Evolutionary conservation across 2,113 vertebrate species (phyloP).

Genomic region (Rana temporaria): DNA sequence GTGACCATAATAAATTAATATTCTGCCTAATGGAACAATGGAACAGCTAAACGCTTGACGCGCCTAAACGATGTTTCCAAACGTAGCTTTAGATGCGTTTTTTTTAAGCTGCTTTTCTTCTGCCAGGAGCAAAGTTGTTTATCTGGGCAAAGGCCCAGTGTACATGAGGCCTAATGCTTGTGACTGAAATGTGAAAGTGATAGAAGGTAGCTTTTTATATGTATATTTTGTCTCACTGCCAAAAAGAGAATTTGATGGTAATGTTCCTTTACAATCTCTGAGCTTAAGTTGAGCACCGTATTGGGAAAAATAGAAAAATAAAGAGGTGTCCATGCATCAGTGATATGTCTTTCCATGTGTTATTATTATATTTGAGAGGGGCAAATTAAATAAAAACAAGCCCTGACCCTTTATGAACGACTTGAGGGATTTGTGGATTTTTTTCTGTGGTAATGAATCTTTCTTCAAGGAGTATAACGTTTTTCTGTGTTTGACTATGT

Average conservation of each 20-base stretch:
- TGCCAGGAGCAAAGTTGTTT: too few relatives aligned
- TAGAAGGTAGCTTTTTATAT: slow-evolving; percentile 65
- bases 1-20: too few relatives aligned
- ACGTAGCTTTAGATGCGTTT: too few relatives aligned
- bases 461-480: neutral
- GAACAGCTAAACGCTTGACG: too few relatives aligned
- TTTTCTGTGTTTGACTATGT: neutral
- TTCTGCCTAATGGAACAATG: too few relatives aligned
- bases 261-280: slow-evolving; percentile 57
- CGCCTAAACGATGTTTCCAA: too few relatives aligned
- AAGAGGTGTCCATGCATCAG: slow-evolving; percentile 3
- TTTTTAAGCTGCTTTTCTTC: too few relatives aligned
- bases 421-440: slow-evolving; percentile 15
- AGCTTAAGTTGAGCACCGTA: slow-evolving; percentile 59
- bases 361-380: slow-evolving; percentile 22
- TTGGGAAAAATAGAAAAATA: slow-evolving; percentile 57
- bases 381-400: slow-evolving; percentile 16
- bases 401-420: slow-evolving; percentile 3
- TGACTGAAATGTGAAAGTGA: slow-evolving; percentile 66
- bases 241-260: slow-evolving; percentile 60
- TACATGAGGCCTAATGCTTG: neutral
- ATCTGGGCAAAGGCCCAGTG: too few relatives aligned
- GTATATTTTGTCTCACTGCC: slow-evolving; percentile 73
- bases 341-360: slow-evolving; percentile 31
- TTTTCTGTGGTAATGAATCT: neutral